Evolutionary conservation across 2,113 vertebrate genomes (phyloP).

Genomic region (Athene noctua): DNA sequence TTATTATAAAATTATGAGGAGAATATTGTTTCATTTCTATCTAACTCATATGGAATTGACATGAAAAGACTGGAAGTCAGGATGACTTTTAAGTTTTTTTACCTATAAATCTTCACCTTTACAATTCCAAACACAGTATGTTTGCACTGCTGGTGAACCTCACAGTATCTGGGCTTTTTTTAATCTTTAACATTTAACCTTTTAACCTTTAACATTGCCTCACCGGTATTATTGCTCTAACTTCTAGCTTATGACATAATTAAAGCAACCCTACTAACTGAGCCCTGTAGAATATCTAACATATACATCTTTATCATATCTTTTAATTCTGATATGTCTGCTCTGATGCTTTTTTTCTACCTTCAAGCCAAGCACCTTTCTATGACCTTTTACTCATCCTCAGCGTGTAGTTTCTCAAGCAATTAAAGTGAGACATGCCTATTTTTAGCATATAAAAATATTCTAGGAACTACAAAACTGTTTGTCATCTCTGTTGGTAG

Average conservation of each 20-base stretch:
- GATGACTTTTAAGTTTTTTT: background rate
- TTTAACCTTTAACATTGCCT: background rate
- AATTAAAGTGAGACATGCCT: constrained; percentile 7
- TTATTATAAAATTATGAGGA: background rate
- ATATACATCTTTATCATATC: background rate
- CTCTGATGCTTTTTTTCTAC: background rate
- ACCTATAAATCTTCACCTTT: background rate
- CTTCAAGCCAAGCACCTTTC: constrained; percentile 9
- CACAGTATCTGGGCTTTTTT: background rate
- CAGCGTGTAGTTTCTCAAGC: constrained; percentile 38
- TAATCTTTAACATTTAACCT: background rate
- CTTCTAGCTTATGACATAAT: background rate
- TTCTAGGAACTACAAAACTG: constrained; percentile 38
- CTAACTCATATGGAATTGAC: background rate
- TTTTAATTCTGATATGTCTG: background rate
- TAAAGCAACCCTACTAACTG: background rate
- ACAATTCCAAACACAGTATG: background rate
- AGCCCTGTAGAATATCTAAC: background rate
- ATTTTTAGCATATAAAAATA: constrained; percentile 58
- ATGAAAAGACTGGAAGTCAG: background rate
- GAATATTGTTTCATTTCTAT: background rate
- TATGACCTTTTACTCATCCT: constrained; percentile 21
- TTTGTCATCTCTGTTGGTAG: background rate
- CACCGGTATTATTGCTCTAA: background rate
- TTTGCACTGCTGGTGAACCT: background rate